Evolutionary conservation across 1,140 invertebrate genomes (phyloP).

Genomic region (Agrypnia vestita): DNA sequence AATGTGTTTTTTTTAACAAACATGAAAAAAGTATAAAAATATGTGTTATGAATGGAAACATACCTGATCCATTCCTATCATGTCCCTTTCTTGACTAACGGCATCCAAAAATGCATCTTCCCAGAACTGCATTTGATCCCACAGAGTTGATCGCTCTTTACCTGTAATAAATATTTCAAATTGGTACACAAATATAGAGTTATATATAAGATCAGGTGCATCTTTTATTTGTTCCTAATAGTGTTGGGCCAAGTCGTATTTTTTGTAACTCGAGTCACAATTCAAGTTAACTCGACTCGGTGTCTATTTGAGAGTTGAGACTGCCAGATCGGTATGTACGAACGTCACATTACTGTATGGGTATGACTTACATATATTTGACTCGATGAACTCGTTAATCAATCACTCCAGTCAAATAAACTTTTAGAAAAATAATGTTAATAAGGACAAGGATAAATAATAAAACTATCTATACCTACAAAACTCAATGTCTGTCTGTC

Average conservation of each 20-base stretch:
- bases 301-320: too few species aligned
- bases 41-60: not conserved
- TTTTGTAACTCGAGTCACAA: too few species aligned
- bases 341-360: too few species aligned
- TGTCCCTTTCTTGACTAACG: constrained; percentile 98
- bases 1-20: constrained; percentile 27
- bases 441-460: too few species aligned
- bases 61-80: constrained; percentile 98
- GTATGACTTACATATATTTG: not conserved
- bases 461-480: too few species aligned
- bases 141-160: constrained; percentile 85
- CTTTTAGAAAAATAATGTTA: too few species aligned
- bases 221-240: not conserved
- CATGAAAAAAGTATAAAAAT: not conserved
- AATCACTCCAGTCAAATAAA: too few species aligned
- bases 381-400: not conserved
- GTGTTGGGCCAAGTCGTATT: too few species aligned
- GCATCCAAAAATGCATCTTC: constrained; percentile 99
- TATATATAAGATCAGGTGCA: not conserved
- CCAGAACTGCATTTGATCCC: constrained; percentile 99
- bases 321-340: too few species aligned
- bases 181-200: constrained; percentile 4
- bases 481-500: too few species aligned
- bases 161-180: constrained; percentile 61
- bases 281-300: too few species aligned